Base-by-base conservation (phyloP, 2,888 invertebrate genomes). In the Noctua janthe region DNA sequence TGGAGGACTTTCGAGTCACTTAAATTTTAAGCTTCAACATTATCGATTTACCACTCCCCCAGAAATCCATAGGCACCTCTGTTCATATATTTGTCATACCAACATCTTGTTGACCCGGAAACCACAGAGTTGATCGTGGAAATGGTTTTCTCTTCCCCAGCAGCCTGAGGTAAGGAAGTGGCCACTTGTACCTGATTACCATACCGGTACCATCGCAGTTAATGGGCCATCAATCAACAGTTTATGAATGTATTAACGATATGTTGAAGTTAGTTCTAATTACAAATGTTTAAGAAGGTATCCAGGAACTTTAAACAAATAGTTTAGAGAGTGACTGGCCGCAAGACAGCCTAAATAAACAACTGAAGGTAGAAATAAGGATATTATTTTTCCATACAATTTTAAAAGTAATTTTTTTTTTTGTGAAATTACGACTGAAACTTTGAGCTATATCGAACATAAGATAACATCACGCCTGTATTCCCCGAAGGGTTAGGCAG, bases 111-210 rank as follows among this genome's bases (percentile, higher is more conserved):
- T 80, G 81, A 84, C 79, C 74, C 75, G 81, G 76, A 77, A 78
- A 74, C 66, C 56, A 74, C 56, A 56, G 76, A 78, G 43, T 43
- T 15, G 69, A 67, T 51, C 56, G 77, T 66, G 64, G 75, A 86
- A 71, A 86, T 62, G 67, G 20, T 74, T 86, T 87, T 86, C 84
- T 86, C 80, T 82, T 76, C 66, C 66, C 51, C 66, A 23, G 20
- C 10, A 79, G 29, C 59, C 64, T 1, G 66, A 78, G 78, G 74
- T 35, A 72, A 78, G 84, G 81, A 76, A 82, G 76, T 70, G 64
- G n/a, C 70, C 81, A 83, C 83, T 81, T 79, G 69, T 56, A 69
- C 20, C 62, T 71, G 78, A 83, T 84, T 81, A 80, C 35, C 84
- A 82, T 76, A 78, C 84, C 67, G 51, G 81, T 83, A 83, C 66